These are phyloP conservation scores for Agelaius tricolor DNA, from an alignment of 2,113 vertebrate genomes.

Conservation along the genomic window DNA sequence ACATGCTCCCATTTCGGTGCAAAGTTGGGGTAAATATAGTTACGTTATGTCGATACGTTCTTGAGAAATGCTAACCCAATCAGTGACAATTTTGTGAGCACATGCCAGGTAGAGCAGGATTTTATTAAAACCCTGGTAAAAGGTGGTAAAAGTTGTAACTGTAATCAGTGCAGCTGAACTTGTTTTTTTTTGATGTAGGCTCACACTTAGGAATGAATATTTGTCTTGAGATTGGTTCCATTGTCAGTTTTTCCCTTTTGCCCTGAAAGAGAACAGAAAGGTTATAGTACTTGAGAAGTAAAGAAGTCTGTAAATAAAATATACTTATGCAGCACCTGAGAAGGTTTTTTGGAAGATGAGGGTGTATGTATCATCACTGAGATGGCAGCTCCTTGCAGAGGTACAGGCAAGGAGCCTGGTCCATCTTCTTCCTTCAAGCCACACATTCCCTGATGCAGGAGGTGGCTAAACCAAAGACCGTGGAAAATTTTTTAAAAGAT, in stretches of 20 bases:
- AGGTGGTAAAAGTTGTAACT: background rate
- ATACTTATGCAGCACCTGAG: background rate
- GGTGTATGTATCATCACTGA: background rate
- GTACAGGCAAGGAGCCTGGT: background rate
- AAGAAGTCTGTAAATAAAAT: background rate
- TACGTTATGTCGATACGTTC: background rate
- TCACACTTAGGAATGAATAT: background rate
- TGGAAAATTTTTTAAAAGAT: background rate
- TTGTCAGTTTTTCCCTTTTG: background rate
- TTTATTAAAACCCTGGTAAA: background rate
- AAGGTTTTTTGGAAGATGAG: background rate
- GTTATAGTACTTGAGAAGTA: background rate
- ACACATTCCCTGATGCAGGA: background rate
- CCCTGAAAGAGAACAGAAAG: background rate
- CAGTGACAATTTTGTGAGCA: background rate
- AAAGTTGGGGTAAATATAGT: background rate
- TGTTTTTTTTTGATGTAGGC: background rate
- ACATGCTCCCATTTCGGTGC: background rate
- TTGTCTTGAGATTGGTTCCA: background rate
- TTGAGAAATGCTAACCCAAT: background rate
- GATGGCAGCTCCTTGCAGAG: background rate
- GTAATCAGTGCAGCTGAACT: background rate
- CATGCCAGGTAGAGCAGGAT: background rate
- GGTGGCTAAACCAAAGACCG: background rate
- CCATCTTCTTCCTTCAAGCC: background rate